Conservation (phyloP, 2,113 vertebrate genomes). For the Mixornis gularis region DNA sequence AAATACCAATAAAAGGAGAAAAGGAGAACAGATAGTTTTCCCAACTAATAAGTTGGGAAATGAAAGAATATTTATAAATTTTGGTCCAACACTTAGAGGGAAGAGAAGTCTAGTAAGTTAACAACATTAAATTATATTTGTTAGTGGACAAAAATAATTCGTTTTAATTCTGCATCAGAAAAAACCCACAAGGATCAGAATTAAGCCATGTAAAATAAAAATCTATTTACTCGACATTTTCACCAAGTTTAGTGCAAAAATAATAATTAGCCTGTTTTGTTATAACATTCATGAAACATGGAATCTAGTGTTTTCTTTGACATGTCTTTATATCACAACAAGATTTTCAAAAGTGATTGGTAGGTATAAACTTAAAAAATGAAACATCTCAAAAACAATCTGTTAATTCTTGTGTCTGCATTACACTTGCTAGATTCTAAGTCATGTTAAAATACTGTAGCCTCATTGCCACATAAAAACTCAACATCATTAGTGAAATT, state of each 20-base stretch:
- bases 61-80: not conserved
- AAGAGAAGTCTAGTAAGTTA: not conserved
- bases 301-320: not conserved
- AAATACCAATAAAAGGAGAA: not conserved
- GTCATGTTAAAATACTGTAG: not conserved
- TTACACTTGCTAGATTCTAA: not conserved
- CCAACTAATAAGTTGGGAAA: not conserved
- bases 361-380: not conserved
- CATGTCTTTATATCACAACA: not conserved
- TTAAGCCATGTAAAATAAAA: not conserved
- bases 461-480: not conserved
- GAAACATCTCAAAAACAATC: not conserved
- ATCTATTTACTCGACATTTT: not conserved
- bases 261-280: not conserved
- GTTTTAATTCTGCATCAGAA: not conserved
- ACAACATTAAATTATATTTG: not conserved
- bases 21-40: not conserved
- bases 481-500: not conserved
- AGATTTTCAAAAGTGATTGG: not conserved
- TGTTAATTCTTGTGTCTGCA: not conserved
- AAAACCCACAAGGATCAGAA: not conserved
- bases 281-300: not conserved
- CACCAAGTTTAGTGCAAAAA: not conserved
- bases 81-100: not conserved
- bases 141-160: not conserved